Evolutionary conservation across 2,113 vertebrate genomes (phyloP).

Genomic region (Leiothrix lutea): DNA sequence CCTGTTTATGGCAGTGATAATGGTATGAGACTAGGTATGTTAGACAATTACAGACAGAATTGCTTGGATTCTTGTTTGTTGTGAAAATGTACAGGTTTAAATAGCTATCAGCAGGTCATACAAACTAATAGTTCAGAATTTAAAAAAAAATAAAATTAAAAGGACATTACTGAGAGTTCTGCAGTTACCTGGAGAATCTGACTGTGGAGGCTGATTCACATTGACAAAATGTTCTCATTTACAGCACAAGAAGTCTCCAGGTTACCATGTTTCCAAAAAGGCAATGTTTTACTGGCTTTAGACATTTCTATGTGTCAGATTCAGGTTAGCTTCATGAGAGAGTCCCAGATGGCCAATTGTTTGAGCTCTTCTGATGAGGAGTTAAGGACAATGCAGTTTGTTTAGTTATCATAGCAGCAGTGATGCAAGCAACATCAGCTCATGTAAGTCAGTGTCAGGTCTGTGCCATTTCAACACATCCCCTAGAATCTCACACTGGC

Average conservation of each 20-base stretch:
- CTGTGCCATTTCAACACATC: neutral
- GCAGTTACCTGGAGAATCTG: neutral
- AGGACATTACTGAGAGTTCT: neutral
- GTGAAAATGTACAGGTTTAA: neutral
- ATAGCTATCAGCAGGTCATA: neutral
- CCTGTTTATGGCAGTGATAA: neutral
- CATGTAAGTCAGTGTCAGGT: neutral
- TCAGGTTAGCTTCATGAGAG: neutral
- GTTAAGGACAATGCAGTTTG: neutral
- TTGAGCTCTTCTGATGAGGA: neutral
- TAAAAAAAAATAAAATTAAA: neutral
- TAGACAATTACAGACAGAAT: neutral
- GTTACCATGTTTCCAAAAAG: neutral
- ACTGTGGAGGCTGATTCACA: neutral
- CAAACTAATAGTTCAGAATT: neutral
- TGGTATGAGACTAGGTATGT: neutral
- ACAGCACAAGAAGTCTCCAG: neutral
- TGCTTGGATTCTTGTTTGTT: neutral
- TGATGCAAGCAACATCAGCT: neutral
- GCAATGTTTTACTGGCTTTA: neutral
- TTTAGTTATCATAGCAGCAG: neutral
- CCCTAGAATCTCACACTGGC: fast-evolving
- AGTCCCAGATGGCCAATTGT: neutral
- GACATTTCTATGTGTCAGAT: neutral
- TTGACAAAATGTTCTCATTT: neutral